Conservation (phyloP, 2,113 vertebrate genomes). For the Chlorocebus sabaeus region DNA sequence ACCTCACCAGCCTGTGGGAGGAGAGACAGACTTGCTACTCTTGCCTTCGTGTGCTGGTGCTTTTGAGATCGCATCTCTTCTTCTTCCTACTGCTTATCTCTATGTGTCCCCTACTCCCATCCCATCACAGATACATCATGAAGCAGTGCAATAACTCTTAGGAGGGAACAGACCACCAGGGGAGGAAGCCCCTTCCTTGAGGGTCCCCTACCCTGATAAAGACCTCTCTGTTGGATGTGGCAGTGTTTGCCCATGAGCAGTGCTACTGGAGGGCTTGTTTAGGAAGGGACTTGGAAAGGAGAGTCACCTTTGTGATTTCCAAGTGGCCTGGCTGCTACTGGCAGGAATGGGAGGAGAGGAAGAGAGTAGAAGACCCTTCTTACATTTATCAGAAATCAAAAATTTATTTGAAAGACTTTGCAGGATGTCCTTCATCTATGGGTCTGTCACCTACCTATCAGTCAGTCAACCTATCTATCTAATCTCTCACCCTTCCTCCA, state of each 20-base stretch:
- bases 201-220: accelerated
- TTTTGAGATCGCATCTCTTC: background rate
- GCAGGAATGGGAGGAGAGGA: background rate
- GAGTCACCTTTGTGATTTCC: background rate
- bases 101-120: accelerated
- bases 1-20: background rate
- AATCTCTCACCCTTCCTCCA: background rate
- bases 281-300: background rate
- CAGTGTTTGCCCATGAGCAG: no score
- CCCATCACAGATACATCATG: background rate
- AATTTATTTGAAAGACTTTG: background rate
- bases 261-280: background rate
- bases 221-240: background rate
- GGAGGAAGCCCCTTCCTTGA: background rate
- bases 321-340: background rate
- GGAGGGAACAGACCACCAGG: background rate
- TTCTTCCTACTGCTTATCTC: background rate
- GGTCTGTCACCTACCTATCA: background rate
- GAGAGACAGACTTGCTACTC: background rate
- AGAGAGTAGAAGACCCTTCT: background rate
- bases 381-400: background rate
- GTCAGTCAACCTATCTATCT: background rate
- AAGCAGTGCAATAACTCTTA: background rate
- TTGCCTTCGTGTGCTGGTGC: background rate
- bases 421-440: background rate